These are phyloP conservation scores for Prietella phreatophila DNA, from an alignment of 2,113 vertebrate genomes.

Conservation along the genomic window DNA sequence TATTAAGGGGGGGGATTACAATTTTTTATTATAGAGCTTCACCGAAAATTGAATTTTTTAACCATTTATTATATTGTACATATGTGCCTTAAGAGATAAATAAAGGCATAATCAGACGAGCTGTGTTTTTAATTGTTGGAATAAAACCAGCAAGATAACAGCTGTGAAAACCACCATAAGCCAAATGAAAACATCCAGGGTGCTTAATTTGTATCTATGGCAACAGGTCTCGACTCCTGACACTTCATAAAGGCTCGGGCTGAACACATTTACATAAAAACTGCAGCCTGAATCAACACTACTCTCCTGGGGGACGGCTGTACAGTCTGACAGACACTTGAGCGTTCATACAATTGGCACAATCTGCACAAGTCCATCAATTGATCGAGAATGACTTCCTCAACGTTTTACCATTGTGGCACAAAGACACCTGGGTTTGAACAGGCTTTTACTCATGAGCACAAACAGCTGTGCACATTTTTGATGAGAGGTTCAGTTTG, in stretches of 20 bases:
- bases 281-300: slow-evolving; percentile 15
- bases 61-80: not conserved
- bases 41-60: not conserved
- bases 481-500: slow-evolving; percentile 1
- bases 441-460: not conserved
- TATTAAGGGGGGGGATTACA: not conserved
- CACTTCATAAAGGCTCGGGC: slow-evolving; percentile 24
- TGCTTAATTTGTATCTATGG: slow-evolving; percentile 51
- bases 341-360: slow-evolving; percentile 18
- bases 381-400: slow-evolving; percentile 21
- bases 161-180: slow-evolving; percentile 30
- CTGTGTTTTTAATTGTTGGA: slow-evolving; percentile 34
- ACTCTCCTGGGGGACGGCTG: not conserved
- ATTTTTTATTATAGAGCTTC: slow-evolving; percentile 2
- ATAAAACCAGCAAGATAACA: slow-evolving; percentile 34
- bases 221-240: slow-evolving; percentile 48
- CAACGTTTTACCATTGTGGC: not conserved
- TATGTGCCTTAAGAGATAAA: slow-evolving; percentile 27
- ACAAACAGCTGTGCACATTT: not conserved
- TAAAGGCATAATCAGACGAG: slow-evolving; percentile 33
- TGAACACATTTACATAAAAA: slow-evolving; percentile 43
- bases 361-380: slow-evolving; percentile 28
- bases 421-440: not conserved
- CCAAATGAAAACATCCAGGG: slow-evolving; percentile 40
- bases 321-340: slow-evolving; percentile 30